Percentiles rank a stretch among this genome's conserved stretches.
Evolutionary conservation across 1,140 invertebrate species (phyloP).

Genomic region (Philopotamus ludificatus): DNA sequence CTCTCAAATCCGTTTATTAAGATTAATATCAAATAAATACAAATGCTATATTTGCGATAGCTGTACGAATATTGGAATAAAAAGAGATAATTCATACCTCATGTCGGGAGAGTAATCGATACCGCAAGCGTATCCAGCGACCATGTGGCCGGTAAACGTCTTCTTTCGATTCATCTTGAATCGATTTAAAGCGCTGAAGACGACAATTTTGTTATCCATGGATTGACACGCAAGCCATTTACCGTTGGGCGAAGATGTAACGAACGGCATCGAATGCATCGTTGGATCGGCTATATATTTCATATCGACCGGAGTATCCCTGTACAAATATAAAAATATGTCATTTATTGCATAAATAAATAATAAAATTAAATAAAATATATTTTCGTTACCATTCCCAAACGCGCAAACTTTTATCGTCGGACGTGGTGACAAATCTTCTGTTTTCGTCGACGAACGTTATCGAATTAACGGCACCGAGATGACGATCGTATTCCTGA

Average conservation of each 20-base stretch:
- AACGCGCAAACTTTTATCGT: constrained; percentile 97
- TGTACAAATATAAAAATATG: constrained; percentile 48
- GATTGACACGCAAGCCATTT: constrained; percentile 99
- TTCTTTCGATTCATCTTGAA: constrained; percentile 99
- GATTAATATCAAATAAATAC: too few species aligned
- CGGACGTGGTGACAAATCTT: constrained; percentile 96
- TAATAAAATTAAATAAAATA: background rate
- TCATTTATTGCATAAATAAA: background rate
- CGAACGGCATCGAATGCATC: constrained; percentile 99
- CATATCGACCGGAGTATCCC: constrained; percentile 99
- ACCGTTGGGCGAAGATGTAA: constrained; percentile 91
- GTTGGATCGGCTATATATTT: constrained; percentile 99
- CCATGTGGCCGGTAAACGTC: constrained; percentile 98
- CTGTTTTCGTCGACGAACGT: constrained; percentile 99
- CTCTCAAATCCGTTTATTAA: too few species aligned
- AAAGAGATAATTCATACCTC: too few species aligned
- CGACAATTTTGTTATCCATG: constrained; percentile 99
- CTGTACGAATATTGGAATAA: too few species aligned
- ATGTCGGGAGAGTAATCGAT: constrained; percentile 99
- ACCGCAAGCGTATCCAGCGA: constrained; percentile 96
- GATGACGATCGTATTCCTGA: constrained; percentile 98
- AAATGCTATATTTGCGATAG: too few species aligned
- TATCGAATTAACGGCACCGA: constrained; percentile 97
- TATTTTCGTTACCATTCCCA: constrained; percentile 97
- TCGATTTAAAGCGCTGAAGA: constrained; percentile 95